Conservation (phyloP, 2,113 vertebrate genomes). For the Anser brachyrhynchus region DNA sequence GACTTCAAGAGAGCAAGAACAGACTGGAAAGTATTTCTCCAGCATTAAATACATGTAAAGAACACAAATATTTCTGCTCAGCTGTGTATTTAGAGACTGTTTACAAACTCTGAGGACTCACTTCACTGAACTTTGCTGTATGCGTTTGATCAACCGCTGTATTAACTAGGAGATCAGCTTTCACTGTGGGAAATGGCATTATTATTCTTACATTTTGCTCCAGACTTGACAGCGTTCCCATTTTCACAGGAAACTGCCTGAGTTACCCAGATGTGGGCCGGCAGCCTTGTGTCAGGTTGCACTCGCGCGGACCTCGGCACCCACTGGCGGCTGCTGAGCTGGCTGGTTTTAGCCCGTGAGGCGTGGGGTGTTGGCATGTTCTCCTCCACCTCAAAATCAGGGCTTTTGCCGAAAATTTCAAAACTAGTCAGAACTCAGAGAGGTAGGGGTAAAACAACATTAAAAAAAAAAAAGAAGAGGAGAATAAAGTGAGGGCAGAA, state of each 20-base stretch:
- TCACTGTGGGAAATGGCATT: constrained; percentile 46
- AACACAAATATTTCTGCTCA: background rate
- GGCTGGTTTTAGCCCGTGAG: background rate
- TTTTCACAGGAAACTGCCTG: constrained; percentile 68
- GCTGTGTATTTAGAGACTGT: background rate
- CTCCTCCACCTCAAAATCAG: constrained; percentile 14
- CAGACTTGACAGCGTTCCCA: constrained; percentile 63
- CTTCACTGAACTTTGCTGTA: background rate
- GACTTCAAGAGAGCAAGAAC: background rate
- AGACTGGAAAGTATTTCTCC: background rate
- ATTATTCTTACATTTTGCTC: constrained; percentile 62
- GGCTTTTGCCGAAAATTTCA: constrained; percentile 17
- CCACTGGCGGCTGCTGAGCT: constrained; percentile 52
- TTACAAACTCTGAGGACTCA: constrained; percentile 36
- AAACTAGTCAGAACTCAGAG: background rate
- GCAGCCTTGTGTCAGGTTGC: constrained; percentile 51
- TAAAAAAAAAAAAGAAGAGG: background rate
- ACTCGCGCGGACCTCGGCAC: background rate
- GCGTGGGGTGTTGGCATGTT: constrained; percentile 30
- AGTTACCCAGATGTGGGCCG: constrained; percentile 50
- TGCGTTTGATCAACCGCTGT: constrained; percentile 36
- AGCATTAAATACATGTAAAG: background rate
- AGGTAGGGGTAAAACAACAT: background rate
- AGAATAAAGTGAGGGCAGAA: background rate
- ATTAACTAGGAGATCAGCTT: constrained; percentile 50